phyloP scores from a whole-genome alignment of 2,113 vertebrate species.

The Silurus meridionalis region DNA sequence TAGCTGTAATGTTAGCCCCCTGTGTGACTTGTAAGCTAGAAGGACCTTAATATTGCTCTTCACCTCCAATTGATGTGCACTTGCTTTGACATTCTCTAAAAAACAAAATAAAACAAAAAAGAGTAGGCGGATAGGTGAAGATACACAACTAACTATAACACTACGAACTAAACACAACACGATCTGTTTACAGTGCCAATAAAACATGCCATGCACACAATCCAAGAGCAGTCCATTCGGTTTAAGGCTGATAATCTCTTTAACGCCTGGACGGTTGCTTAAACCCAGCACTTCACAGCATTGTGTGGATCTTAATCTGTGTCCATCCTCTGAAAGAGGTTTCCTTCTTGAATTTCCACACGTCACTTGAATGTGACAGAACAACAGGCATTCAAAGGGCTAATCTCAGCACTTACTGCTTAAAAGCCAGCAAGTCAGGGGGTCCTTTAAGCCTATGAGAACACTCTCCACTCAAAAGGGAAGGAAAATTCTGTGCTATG shows the following conservation, averaged over 20 bases:
- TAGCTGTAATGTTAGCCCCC: conserved; percentile 20
- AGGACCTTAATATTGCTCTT: conserved; percentile 31
- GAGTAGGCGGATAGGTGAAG: not conserved
- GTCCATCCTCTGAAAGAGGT: conserved; percentile 25
- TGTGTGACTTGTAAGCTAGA: conserved; percentile 33
- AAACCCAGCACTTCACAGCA: conserved; percentile 25
- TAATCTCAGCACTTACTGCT: conserved; percentile 36
- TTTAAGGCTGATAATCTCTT: conserved; percentile 31
- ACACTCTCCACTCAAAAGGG: not conserved
- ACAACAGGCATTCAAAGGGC: conserved; percentile 29
- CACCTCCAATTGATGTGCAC: not conserved
- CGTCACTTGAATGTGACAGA: conserved; percentile 10
- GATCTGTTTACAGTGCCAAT: conserved; percentile 28
- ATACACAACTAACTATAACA: not conserved
- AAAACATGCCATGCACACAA: conserved; percentile 1
- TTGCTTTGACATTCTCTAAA: not conserved
- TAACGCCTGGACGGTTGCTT: conserved; percentile 24
- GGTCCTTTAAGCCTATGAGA: conserved; percentile 4
- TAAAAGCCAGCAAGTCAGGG: not conserved
- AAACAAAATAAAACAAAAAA: conserved; percentile 6
- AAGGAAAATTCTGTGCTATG: not conserved
- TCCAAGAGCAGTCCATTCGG: not conserved
- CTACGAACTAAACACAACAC: not conserved
- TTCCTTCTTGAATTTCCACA: conserved; percentile 22
- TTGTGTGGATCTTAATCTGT: conserved; percentile 25